Evolutionary conservation across 2,113 vertebrate species (phyloP).

Genomic region (Rissa tridactyla): DNA sequence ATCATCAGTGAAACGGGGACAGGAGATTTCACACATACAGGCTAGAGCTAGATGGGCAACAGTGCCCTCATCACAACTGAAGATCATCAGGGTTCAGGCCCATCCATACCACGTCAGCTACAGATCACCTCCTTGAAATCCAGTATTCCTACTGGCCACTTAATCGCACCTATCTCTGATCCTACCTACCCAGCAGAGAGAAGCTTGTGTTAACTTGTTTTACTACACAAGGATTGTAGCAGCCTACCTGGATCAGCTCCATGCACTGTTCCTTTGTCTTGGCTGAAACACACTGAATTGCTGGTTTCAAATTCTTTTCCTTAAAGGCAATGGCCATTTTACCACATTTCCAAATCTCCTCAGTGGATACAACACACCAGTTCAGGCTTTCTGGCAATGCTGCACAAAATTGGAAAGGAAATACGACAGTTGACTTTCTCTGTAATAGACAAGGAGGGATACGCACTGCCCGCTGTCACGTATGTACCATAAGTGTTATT

Average conservation of each 20-base stretch:
- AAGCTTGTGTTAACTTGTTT: neutral
- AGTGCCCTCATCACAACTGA: neutral
- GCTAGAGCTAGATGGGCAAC: neutral
- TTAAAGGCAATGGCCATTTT: constrained; percentile 84
- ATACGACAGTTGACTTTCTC: neutral
- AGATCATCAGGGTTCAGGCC: neutral
- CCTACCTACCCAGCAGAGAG: neutral
- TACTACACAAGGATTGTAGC: neutral
- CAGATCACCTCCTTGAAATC: neutral
- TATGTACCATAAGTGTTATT: neutral
- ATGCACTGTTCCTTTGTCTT: constrained; percentile 83
- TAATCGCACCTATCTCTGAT: neutral
- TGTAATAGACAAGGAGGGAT: neutral
- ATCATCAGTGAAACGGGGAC: neutral
- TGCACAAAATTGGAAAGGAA: constrained; percentile 29
- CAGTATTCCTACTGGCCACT: neutral
- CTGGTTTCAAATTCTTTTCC: constrained; percentile 76
- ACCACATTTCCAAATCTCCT: constrained; percentile 88
- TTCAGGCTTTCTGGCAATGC: constrained; percentile 78
- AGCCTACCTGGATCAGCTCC: constrained; percentile 84
- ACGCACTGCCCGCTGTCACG: neutral
- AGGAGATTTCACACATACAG: neutral
- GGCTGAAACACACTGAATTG: constrained; percentile 83
- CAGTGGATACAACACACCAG: constrained; percentile 87
- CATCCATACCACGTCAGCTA: neutral